Evolutionary conservation across 2,888 invertebrate genomes (phyloP), one percentile per base, ranked within the genome.

Genomic region (Xylota sylvarum): DNA sequence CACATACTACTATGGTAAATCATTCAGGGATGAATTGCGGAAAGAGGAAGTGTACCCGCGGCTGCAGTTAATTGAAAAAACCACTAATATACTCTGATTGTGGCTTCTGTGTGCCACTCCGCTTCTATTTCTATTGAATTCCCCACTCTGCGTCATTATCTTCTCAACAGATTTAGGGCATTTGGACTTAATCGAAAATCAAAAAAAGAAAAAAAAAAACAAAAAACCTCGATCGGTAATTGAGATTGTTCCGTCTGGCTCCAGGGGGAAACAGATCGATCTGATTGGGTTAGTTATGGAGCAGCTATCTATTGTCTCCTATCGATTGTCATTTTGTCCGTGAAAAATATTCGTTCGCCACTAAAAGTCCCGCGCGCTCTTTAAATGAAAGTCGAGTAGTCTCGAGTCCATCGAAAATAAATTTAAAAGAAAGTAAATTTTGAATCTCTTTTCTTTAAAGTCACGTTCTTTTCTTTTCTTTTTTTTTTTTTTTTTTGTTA

Each of bases 341-440:
- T 43, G 14, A 17, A 40, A 12, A 4, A 14, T 52, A 30, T 60
- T 48, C 43, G 14, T 19, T 32, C 32, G 12, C 14, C 12, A 5
- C 23, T 43, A 27, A 69, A 32, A 19, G 23, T 56, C 3, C 58
- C 37, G 23, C 12, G 46, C 19, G 46, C 35, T 12, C 48, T 73
- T 23, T 55, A 62, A 78, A 78, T 62, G 78, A 78, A 78, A 78
- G 78, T 70, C 52, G 62, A 69, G 46, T 62, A 32, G 50, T 7
- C 5, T 43, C 4, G 14, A 48, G 56, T 64, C 58, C 43, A 40
- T 50, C 48, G 55, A 55, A 9, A 40, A 67, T 55, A 56, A 79
- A 62, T 60, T 69, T 48, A 43, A 81, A 81, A 85, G 84, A 85
- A 85, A 85, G 84, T 85, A 56, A 76, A 43, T 81, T 74, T 62